A percentile compares a stretch with the other conserved stretches of the same genome.
phyloP scores from a whole-genome alignment of 2,113 vertebrate genomes.

The Pachyramphus minor region DNA sequence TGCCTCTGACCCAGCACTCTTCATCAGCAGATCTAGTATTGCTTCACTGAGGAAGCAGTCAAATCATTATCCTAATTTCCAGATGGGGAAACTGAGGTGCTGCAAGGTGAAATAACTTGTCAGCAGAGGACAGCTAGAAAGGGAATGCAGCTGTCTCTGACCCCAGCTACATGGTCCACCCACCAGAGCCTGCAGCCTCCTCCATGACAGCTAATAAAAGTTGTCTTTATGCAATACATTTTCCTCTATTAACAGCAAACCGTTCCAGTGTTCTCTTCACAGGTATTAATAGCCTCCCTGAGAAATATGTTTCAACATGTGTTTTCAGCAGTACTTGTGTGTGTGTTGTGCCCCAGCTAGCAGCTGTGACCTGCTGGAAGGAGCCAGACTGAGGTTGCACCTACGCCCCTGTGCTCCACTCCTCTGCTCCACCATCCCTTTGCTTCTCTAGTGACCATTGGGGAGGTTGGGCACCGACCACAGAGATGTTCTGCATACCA shows the following conservation, averaged over 20 bases:
- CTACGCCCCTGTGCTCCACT: background rate
- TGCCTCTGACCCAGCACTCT: background rate
- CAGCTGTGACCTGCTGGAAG: background rate
- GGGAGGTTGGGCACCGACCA: background rate
- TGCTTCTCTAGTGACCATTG: background rate
- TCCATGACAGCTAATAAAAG: background rate
- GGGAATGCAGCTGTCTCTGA: background rate
- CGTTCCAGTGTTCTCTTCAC: slow-evolving; percentile 51
- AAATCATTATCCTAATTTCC: background rate
- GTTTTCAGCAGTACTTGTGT: background rate
- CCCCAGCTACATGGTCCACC: background rate
- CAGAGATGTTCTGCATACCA: background rate
- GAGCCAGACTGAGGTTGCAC: background rate
- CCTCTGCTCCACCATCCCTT: background rate
- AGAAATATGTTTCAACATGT: slow-evolving; percentile 60
- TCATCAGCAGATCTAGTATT: background rate
- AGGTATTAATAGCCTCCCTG: slow-evolving; percentile 24
- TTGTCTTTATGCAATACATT: background rate
- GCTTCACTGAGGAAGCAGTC: slow-evolving; percentile 9
- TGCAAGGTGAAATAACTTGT: background rate
- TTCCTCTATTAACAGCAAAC: slow-evolving; percentile 45
- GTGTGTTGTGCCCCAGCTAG: background rate
- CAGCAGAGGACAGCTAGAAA: background rate
- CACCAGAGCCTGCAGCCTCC: background rate
- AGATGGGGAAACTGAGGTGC: background rate